Percentiles rank a stretch among this genome's conserved stretches.
Conservation (phyloP, 2,113 vertebrate species). For the Butastur rufipennis region DNA sequence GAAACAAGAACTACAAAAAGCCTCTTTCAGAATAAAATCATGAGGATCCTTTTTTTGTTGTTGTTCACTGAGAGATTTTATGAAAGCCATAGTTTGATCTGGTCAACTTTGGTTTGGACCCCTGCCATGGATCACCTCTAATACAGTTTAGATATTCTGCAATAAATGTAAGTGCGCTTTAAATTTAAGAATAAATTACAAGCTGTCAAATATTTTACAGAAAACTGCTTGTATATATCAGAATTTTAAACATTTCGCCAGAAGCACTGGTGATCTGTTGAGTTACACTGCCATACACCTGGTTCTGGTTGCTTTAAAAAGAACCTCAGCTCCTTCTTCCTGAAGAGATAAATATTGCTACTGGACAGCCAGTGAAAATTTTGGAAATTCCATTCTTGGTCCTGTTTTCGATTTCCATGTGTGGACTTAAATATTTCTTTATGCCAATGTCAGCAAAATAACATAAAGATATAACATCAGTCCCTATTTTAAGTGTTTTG, state of each 20-base stretch:
- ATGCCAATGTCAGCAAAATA: conserved; percentile 1
- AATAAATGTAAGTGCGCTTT: background rate
- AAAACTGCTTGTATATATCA: background rate
- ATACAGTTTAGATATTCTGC: background rate
- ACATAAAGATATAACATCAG: background rate
- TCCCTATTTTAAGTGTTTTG: background rate
- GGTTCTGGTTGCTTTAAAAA: conserved; percentile 36
- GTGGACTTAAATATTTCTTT: conserved; percentile 1
- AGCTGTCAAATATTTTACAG: background rate
- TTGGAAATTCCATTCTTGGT: background rate
- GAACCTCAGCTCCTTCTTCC: background rate
- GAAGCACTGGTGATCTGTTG: background rate
- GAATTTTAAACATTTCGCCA: background rate
- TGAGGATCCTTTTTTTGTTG: background rate
- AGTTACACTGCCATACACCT: background rate
- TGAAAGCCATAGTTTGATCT: background rate
- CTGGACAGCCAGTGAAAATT: background rate
- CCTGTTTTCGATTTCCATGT: conserved; percentile 3
- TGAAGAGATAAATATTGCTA: background rate
- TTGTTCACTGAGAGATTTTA: background rate
- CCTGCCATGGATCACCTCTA: background rate
- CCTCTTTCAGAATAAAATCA: background rate
- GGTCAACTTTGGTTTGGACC: background rate
- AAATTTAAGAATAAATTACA: background rate
- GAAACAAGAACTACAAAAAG: background rate